Evolutionary conservation across 2,113 vertebrate species (phyloP).

Genomic region (Callopanchax toddi): DNA sequence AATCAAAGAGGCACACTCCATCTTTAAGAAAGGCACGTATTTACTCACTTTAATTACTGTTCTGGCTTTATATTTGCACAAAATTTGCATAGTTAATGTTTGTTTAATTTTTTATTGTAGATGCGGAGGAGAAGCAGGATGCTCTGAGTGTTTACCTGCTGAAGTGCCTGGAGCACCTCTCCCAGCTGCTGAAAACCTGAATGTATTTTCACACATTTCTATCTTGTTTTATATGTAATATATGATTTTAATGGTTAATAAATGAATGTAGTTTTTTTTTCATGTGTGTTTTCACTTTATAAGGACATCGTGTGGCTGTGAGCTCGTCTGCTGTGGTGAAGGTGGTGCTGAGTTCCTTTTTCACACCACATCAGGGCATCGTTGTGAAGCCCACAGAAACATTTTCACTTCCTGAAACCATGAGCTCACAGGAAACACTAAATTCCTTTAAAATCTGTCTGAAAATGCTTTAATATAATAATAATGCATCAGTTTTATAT

Average conservation of each 20-base stretch:
- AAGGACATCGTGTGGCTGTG: slow-evolving; percentile 1
- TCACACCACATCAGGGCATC: no score
- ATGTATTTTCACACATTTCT: slow-evolving; percentile 6
- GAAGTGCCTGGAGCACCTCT: slow-evolving; percentile 89
- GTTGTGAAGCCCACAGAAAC: not conserved
- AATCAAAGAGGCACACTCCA: slow-evolving; percentile 86
- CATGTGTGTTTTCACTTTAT: not conserved
- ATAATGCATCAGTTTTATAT: no score
- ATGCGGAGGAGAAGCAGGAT: slow-evolving; percentile 72
- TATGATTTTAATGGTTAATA: slow-evolving; percentile 13
- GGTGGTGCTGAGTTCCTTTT: no score
- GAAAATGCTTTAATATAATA: no score
- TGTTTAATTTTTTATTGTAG: slow-evolving; percentile 62
- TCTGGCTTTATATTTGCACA: not conserved
- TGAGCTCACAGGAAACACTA: no score
- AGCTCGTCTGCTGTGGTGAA: not conserved
- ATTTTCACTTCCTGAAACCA: not conserved
- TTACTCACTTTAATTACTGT: slow-evolving; percentile 33
- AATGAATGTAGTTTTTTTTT: slow-evolving; percentile 20
- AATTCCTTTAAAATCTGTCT: no score
- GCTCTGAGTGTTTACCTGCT: slow-evolving; percentile 81
- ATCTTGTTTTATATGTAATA: slow-evolving; percentile 47
- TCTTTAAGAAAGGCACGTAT: slow-evolving; percentile 83
- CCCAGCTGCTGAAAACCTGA: slow-evolving; percentile 83
- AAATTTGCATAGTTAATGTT: not conserved